Percentiles rank a stretch among this genome's conserved stretches.
Evolutionary conservation across 2,113 vertebrate species (phyloP).

Genomic region (Melanocharis versteri): DNA sequence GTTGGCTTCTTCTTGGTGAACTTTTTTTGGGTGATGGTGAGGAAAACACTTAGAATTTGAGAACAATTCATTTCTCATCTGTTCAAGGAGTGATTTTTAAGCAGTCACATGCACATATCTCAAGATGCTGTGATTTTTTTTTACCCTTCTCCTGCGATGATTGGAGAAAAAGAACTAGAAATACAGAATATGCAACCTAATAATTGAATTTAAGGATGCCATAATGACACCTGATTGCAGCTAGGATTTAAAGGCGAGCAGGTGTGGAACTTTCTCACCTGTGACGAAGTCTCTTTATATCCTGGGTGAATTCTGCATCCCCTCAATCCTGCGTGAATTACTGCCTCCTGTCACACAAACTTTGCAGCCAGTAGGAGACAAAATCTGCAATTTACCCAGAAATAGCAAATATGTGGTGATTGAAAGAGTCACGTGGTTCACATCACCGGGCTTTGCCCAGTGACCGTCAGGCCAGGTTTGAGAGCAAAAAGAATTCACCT

Average conservation of each 20-base stretch:
- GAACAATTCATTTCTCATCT: background rate
- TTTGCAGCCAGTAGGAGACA: background rate
- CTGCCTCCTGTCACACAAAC: background rate
- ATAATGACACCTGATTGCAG: background rate
- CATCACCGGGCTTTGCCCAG: too few species aligned
- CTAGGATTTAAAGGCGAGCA: background rate
- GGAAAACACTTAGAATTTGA: background rate
- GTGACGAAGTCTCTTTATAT: background rate
- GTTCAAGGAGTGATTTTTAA: background rate
- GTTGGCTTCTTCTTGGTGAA: background rate
- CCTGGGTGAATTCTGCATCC: background rate
- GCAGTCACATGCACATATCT: background rate
- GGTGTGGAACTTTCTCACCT: background rate
- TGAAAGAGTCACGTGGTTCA: background rate
- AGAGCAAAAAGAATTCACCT: background rate
- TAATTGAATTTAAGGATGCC: background rate
- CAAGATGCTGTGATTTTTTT: background rate
- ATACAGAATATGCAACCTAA: background rate
- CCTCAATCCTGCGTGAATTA: background rate
- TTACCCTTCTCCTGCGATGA: background rate
- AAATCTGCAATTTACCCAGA: background rate
- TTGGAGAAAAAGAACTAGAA: background rate
- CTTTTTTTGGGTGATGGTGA: background rate
- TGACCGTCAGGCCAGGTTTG: too few species aligned
- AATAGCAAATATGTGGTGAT: rapidly evolving